Evolutionary conservation across 2,888 invertebrate species (phyloP).

Genomic region (Meloe dianella): DNA sequence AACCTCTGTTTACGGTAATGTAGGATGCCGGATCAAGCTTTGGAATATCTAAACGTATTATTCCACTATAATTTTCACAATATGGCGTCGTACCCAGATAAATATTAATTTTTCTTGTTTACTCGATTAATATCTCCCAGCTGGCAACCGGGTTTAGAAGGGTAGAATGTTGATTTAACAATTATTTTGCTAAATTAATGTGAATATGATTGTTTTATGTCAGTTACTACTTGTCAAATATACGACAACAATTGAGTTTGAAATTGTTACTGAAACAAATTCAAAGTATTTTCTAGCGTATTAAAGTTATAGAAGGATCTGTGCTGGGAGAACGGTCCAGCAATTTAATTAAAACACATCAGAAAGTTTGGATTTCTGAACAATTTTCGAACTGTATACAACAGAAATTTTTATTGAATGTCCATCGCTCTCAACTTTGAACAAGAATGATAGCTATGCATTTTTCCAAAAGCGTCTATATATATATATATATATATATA

Average conservation of each 20-base stretch:
- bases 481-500: too few relatives aligned
- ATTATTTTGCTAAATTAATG: too few relatives aligned
- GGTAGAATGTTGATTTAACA: too few relatives aligned
- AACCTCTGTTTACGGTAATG: slow-evolving; percentile 54
- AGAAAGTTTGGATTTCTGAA: not conserved
- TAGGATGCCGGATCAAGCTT: slow-evolving; percentile 42
- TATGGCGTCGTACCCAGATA: not conserved
- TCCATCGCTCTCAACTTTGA: not conserved
- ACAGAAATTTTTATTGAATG: not conserved
- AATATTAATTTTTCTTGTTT: slow-evolving; percentile 16
- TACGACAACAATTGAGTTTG: not conserved
- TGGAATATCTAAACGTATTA: too few relatives aligned
- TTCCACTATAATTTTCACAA: too few relatives aligned
- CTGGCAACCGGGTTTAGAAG: too few relatives aligned
- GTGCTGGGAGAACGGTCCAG: not conserved
- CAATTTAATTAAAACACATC: slow-evolving; percentile 1
- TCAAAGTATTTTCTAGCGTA: not conserved
- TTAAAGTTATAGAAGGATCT: not conserved
- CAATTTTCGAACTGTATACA: not conserved
- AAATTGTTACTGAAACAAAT: not conserved
- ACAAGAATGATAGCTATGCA: not conserved
- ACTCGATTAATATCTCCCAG: too few relatives aligned
- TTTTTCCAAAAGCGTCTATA: too few relatives aligned
- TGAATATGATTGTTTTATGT: not conserved
- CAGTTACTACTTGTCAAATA: not conserved